A percentile compares a stretch with the other conserved stretches of the same genome.
These are phyloP conservation scores for Corythornis madagascariensis DNA, from an alignment of 2,113 vertebrate species.

Conservation along the genomic window DNA sequence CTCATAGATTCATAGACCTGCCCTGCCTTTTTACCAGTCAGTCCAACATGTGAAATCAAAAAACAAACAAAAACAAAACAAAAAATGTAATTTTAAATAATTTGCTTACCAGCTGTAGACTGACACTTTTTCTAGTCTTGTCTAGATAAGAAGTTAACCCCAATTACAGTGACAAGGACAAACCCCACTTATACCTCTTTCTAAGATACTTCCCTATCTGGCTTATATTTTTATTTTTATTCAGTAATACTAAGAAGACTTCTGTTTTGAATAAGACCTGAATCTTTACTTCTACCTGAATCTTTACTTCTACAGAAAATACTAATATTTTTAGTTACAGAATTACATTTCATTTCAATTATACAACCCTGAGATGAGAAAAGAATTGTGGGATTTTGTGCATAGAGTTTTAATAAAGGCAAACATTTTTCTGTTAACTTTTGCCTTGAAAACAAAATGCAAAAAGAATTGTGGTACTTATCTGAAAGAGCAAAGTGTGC, in stretches of 20 bases:
- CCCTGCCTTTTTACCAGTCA: not conserved
- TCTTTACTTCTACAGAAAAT: not conserved
- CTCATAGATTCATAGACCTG: not conserved
- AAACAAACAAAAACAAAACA: not conserved
- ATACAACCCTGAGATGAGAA: not conserved
- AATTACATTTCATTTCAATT: not conserved
- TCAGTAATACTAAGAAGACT: not conserved
- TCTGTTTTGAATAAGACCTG: not conserved
- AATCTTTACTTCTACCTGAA: not conserved
- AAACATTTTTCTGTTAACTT: not conserved
- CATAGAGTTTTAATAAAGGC: not conserved
- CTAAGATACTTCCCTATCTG: not conserved
- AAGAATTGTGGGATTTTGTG: not conserved
- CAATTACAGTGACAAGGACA: not conserved
- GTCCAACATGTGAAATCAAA: too few species aligned
- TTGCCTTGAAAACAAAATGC: not conserved
- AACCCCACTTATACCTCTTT: not conserved
- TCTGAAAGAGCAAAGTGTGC: not conserved
- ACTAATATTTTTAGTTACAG: not conserved
- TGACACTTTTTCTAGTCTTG: not conserved
- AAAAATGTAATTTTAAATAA: not conserved
- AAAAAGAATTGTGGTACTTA: not conserved
- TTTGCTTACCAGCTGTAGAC: not conserved
- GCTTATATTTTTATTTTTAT: not conserved
- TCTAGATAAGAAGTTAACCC: not conserved